Percentiles rank a stretch among this genome's conserved stretches.
These are phyloP conservation scores for Oreochromis grahami DNA, from an alignment of 2,797 vertebrate genomes.

Conservation along the genomic window DNA sequence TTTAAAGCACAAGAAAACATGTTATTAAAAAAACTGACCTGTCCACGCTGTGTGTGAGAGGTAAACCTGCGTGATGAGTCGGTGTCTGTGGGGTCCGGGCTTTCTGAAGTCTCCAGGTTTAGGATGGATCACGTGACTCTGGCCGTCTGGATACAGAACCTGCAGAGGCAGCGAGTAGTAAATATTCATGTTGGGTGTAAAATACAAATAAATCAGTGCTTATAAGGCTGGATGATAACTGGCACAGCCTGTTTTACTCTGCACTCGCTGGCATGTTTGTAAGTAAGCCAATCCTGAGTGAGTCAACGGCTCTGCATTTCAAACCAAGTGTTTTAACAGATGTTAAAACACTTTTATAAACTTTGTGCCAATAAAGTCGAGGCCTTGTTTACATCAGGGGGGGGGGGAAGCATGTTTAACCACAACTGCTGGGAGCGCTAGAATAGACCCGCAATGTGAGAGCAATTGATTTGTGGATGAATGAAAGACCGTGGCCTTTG, in stretches of 20 bases:
- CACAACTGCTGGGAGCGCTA: background rate
- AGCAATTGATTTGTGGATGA: fast-evolving
- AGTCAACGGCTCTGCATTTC: background rate
- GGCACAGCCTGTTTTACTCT: fast-evolving
- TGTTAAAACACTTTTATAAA: background rate
- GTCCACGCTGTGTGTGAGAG: conserved; percentile 96
- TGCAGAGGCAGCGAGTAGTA: conserved; percentile 35
- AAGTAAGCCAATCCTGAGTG: fast-evolving
- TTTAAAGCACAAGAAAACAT: fast-evolving
- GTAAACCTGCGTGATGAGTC: conserved; percentile 96
- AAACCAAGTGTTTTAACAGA: background rate
- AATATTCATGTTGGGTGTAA: background rate
- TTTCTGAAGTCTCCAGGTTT: conserved; percentile 94
- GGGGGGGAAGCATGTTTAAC: background rate
- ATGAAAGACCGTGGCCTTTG: background rate
- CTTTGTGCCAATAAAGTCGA: background rate
- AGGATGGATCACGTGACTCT: conserved; percentile 93
- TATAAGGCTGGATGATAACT: background rate
- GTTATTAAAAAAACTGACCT: conserved; percentile 49
- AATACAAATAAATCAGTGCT: background rate
- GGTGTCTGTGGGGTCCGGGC: conserved; percentile 86
- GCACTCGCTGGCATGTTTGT: background rate
- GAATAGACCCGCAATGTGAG: background rate
- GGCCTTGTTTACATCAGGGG: background rate
- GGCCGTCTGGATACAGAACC: conserved; percentile 95